Percentiles rank a stretch among this genome's conserved stretches.
These are phyloP conservation scores for Enteromius thamalakanensis DNA, from an alignment of 2,797 vertebrate species.

Conservation along the genomic window DNA sequence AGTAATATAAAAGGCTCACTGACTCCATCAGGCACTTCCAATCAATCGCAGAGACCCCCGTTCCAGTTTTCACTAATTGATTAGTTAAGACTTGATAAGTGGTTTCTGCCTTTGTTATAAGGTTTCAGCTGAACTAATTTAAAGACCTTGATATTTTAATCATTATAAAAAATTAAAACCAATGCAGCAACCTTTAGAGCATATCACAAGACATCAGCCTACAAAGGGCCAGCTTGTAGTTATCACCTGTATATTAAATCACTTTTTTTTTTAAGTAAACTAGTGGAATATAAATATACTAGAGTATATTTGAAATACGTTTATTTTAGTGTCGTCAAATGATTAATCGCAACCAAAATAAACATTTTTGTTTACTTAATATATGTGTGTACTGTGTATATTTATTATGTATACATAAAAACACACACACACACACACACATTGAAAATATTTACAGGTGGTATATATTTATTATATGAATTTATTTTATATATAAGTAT, in stretches of 20 bases:
- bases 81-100: conserved; percentile 81
- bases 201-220: neutral
- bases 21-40: conserved; percentile 76
- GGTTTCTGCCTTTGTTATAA: conserved; percentile 74
- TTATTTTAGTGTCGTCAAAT: no score
- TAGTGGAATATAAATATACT: neutral
- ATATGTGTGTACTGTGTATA: no score
- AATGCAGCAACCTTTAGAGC: neutral
- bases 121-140: conserved; percentile 34
- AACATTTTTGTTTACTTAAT: no score
- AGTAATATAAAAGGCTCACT: conserved; percentile 72
- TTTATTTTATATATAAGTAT: no score
- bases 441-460: no score
- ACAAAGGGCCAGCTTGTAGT: neutral
- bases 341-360: no score
- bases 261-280: no score
- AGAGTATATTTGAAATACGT: neutral
- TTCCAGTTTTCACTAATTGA: conserved; percentile 87
- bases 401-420: no score
- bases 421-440: no score
- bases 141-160: neutral
- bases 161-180: neutral
- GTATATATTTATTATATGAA: no score
- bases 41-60: conserved; percentile 74
- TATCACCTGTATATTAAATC: neutral